A percentile compares a stretch with the other conserved stretches of the same genome.
Evolutionary conservation across 2,113 vertebrate genomes (phyloP).

Genomic region (Leucosticte australis): DNA sequence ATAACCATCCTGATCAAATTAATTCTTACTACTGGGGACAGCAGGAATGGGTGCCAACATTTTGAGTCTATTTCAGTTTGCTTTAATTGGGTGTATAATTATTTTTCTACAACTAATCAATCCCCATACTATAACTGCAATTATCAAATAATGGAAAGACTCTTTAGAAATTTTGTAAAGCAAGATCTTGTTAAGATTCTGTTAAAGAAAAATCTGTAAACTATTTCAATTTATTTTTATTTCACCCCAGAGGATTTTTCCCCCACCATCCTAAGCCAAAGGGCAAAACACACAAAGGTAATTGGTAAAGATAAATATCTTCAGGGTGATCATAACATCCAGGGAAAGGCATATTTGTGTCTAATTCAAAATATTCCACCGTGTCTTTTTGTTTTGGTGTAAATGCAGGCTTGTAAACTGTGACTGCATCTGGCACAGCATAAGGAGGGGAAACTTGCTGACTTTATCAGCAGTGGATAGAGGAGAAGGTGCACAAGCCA

Average conservation of each 20-base stretch:
- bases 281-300: background rate
- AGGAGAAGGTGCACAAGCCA: background rate
- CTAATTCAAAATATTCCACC: background rate
- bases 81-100: conserved; percentile 44
- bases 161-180: conserved; percentile 23
- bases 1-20: background rate
- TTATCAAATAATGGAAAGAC: conserved; percentile 31
- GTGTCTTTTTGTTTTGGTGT: background rate
- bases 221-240: background rate
- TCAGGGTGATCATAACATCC: background rate
- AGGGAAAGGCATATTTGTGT: background rate
- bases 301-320: background rate
- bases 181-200: conserved; percentile 11
- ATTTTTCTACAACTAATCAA: conserved; percentile 40
- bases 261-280: background rate
- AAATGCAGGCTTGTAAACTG: background rate
- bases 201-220: background rate
- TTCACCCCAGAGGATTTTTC: background rate
- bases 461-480: background rate
- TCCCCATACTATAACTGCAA: conserved; percentile 36
- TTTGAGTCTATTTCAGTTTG: conserved; percentile 24
- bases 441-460: background rate
- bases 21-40: background rate
- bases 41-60: background rate
- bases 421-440: background rate